Percentiles rank a stretch among this genome's conserved stretches.
Evolutionary conservation across 2,113 vertebrate genomes (phyloP).

Genomic region (Ochotona curzoniae): DNA sequence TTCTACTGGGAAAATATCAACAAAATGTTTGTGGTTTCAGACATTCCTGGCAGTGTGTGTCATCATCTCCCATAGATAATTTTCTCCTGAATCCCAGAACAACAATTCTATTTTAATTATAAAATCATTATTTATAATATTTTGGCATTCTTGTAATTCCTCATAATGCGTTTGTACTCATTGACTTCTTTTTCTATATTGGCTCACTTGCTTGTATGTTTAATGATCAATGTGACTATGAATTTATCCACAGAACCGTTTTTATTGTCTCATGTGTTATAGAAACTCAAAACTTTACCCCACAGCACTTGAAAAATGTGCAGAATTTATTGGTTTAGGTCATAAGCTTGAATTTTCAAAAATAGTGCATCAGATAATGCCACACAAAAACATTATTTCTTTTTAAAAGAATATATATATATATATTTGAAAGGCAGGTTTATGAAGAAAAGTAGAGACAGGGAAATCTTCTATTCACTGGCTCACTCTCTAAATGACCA

Average conservation of each 20-base stretch:
- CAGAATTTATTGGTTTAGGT: constrained; percentile 45
- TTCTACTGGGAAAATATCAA: constrained; percentile 37
- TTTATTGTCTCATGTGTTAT: background rate
- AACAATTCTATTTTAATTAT: background rate
- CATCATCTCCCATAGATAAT: background rate
- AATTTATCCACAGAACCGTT: background rate
- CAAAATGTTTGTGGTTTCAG: background rate
- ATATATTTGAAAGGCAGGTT: too few species aligned
- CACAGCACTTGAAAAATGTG: background rate
- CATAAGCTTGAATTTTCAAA: background rate
- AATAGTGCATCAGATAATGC: constrained; percentile 57
- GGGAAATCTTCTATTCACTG: too few species aligned
- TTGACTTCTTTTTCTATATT: background rate
- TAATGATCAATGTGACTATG: background rate
- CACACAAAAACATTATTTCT: constrained; percentile 48
- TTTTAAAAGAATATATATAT: too few species aligned
- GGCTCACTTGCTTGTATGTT: background rate
- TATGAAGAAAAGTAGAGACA: too few species aligned
- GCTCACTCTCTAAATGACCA: too few species aligned
- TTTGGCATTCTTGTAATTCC: background rate
- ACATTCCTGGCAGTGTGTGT: background rate
- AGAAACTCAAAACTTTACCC: background rate
- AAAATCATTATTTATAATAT: constrained; percentile 36
- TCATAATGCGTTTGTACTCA: background rate
- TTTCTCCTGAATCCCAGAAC: background rate